These are phyloP conservation scores for Syngnathoides biaculeatus DNA, from an alignment of 2,113 vertebrate species.

Conservation along the genomic window DNA sequence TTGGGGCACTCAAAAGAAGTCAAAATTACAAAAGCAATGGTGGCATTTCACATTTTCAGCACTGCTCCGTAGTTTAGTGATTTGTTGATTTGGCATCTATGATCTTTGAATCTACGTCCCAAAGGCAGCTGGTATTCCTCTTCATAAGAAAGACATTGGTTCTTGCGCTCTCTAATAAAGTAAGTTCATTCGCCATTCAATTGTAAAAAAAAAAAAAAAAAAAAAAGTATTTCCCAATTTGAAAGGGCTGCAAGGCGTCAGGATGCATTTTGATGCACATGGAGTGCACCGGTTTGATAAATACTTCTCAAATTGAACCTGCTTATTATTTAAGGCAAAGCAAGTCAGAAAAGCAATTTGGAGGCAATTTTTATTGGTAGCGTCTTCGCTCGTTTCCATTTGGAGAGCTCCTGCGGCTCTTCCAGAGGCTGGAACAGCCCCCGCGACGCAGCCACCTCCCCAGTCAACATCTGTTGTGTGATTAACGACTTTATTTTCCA, in stretches of 20 bases:
- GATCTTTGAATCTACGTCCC: slow-evolving; percentile 30
- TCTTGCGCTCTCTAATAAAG: slow-evolving; percentile 56
- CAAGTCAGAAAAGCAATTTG: slow-evolving; percentile 66
- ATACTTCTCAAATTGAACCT: slow-evolving; percentile 72
- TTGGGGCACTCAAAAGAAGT: not conserved
- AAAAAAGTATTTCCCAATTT: slow-evolving; percentile 68
- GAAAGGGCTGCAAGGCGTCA: slow-evolving; percentile 54
- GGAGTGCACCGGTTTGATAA: slow-evolving; percentile 64
- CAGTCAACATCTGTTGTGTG: slow-evolving; percentile 50
- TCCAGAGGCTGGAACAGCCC: slow-evolving; percentile 54
- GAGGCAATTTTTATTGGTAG: slow-evolving; percentile 65
- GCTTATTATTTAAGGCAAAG: slow-evolving; percentile 72
- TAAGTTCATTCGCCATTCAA: slow-evolving; percentile 64
- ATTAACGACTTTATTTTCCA: slow-evolving; percentile 60
- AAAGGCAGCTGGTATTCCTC: slow-evolving; percentile 31
- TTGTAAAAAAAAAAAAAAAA: slow-evolving; percentile 65
- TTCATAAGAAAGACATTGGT: slow-evolving; percentile 44
- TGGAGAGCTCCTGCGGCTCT: slow-evolving; percentile 64
- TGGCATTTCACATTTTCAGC: slow-evolving; percentile 12
- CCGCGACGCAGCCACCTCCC: slow-evolving; percentile 36
- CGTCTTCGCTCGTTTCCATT: slow-evolving; percentile 62
- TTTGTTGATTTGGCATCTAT: slow-evolving; percentile 38
- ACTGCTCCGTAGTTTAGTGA: slow-evolving; percentile 25
- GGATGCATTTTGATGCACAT: slow-evolving; percentile 58
- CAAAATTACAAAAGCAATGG: not conserved